Conservation (phyloP, 1,140 invertebrate genomes). For the Akabosia matsudoensis region DNA sequence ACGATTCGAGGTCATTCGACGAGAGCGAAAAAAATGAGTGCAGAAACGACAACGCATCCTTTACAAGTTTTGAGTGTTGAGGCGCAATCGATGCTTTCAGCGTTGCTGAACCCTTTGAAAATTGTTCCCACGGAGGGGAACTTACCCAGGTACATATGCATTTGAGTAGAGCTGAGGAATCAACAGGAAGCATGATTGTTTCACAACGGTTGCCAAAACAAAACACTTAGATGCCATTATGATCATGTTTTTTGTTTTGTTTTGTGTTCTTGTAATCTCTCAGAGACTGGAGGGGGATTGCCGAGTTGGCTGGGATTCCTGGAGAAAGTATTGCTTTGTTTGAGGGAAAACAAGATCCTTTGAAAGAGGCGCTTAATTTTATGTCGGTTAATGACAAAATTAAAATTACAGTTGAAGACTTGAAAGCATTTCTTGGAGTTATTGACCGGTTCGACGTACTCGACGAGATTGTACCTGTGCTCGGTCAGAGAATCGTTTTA, state of each 20-base stretch:
- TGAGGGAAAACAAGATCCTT: slow-evolving; percentile 55
- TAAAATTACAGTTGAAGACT: slow-evolving; percentile 49
- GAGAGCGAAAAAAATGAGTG: no score
- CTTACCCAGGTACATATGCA: slow-evolving; percentile 54
- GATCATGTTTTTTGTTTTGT: slow-evolving; percentile 26
- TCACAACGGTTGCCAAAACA: no score
- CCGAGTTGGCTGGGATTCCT: slow-evolving; percentile 56
- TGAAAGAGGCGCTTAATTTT: slow-evolving; percentile 55
- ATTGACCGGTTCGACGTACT: slow-evolving; percentile 66
- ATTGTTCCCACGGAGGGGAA: slow-evolving; percentile 58
- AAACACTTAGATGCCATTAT: background rate
- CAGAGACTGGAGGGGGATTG: slow-evolving; percentile 68
- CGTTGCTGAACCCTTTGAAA: slow-evolving; percentile 61
- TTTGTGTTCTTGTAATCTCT: slow-evolving; percentile 31
- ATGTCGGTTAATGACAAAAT: slow-evolving; percentile 51
- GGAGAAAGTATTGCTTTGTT: slow-evolving; percentile 49
- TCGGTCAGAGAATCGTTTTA: slow-evolving; percentile 53
- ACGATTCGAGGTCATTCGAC: no score
- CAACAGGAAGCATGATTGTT: background rate
- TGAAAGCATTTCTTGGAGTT: slow-evolving; percentile 57
- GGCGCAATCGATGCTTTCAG: slow-evolving; percentile 40
- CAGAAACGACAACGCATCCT: slow-evolving; percentile 30
- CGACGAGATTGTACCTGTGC: slow-evolving; percentile 57
- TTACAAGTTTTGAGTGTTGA: slow-evolving; percentile 36
- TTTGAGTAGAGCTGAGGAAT: background rate